Conservation (phyloP, 2,113 vertebrate genomes). For the Heterotilapia buettikoferi region DNA sequence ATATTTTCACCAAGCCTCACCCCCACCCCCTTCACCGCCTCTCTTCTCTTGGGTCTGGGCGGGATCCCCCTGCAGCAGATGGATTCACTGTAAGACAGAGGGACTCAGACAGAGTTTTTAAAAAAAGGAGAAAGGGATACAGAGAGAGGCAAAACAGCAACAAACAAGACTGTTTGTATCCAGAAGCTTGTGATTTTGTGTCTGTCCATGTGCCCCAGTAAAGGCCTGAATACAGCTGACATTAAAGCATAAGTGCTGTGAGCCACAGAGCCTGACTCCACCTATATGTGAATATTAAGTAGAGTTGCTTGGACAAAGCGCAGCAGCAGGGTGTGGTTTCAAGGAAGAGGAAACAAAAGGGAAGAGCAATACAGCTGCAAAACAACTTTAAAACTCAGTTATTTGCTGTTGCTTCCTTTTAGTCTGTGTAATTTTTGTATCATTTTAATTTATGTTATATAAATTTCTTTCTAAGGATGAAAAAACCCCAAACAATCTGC, state of each 20-base stretch:
- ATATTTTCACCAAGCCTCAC: background rate
- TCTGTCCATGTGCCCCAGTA: background rate
- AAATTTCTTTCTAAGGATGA: background rate
- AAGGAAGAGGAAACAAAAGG: constrained; percentile 32
- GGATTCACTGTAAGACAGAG: constrained; percentile 31
- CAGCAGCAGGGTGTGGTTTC: constrained; percentile 53
- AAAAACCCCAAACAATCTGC: background rate
- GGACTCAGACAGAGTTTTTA: background rate
- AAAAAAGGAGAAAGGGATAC: background rate
- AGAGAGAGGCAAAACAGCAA: background rate
- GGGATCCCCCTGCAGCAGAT: constrained; percentile 44
- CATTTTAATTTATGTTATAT: background rate
- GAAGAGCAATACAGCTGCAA: background rate
- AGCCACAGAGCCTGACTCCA: constrained; percentile 9
- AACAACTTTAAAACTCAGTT: background rate
- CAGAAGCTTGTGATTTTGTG: constrained; percentile 3
- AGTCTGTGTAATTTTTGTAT: background rate
- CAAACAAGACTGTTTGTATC: constrained; percentile 22
- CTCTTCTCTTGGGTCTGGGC: constrained; percentile 10
- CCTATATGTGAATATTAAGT: constrained; percentile 51
- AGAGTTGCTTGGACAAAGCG: constrained; percentile 49
- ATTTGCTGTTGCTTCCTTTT: background rate
- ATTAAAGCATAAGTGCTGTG: background rate
- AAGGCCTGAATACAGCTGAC: constrained; percentile 1
- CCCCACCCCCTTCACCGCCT: background rate